Evolutionary conservation across 2,113 vertebrate species (phyloP).

Genomic region (Solea solea): DNA sequence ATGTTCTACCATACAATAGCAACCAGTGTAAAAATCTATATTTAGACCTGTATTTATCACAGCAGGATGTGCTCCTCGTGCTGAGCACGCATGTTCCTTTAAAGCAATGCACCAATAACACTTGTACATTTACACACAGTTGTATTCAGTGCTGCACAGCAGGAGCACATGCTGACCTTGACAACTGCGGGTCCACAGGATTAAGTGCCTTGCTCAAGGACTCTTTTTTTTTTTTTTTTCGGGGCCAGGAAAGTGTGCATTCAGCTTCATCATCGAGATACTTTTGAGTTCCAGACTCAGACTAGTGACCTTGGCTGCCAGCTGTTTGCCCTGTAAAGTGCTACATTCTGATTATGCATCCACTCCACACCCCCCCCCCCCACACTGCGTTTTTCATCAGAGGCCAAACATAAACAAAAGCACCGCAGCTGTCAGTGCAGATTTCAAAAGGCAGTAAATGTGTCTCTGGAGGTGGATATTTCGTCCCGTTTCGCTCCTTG

Average conservation of each 20-base stretch:
- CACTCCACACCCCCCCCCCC: neutral
- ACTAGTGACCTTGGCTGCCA: conserved; percentile 48
- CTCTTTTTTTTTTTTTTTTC: no score
- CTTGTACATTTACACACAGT: conserved; percentile 18
- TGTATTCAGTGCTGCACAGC: conserved; percentile 7
- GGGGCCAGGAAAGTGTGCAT: conserved; percentile 8
- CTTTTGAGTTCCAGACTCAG: conserved; percentile 35
- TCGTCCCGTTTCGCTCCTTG: conserved; percentile 9
- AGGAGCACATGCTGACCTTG: conserved; percentile 8
- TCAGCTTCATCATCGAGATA: conserved; percentile 1
- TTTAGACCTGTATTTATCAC: conserved; percentile 52
- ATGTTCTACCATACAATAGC: neutral
- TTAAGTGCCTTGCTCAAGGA: conserved; percentile 44
- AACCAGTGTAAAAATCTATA: conserved; percentile 41
- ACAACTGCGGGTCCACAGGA: neutral
- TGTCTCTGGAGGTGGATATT: conserved; percentile 38
- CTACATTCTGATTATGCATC: conserved; percentile 43
- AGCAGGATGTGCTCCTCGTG: conserved; percentile 39
- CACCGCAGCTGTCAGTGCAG: conserved; percentile 38
- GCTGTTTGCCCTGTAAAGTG: conserved; percentile 43
- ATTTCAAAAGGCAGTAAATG: conserved; percentile 40
- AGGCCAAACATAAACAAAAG: conserved; percentile 44
- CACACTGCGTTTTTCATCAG: conserved; percentile 55
- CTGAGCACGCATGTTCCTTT: conserved; percentile 49
- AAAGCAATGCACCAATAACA: conserved; percentile 18